These are phyloP conservation scores for Alosa alosa DNA, from an alignment of 2,113 vertebrate species.

Conservation along the genomic window DNA sequence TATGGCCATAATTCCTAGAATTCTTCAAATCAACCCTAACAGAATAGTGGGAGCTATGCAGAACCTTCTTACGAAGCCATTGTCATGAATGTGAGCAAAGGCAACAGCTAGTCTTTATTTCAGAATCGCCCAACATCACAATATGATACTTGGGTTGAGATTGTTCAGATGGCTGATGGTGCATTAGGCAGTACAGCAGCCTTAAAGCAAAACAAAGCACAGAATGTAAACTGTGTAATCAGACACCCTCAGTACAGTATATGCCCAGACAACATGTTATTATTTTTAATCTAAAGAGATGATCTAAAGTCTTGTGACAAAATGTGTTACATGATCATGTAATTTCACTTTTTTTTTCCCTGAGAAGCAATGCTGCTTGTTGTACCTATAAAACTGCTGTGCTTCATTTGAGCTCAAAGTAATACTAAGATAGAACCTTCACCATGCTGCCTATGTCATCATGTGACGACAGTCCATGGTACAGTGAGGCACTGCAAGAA, in stretches of 20 bases:
- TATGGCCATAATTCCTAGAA: neutral
- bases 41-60: no score
- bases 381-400: neutral
- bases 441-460: neutral
- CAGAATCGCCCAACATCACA: neutral
- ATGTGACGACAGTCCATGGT: neutral
- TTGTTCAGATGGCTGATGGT: neutral
- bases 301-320: no score
- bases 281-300: no score
- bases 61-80: no score
- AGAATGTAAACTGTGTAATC: neutral
- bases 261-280: neutral
- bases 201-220: neutral
- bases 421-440: neutral
- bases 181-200: neutral
- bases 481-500: neutral
- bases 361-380: neutral
- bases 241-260: neutral
- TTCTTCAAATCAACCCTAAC: no score
- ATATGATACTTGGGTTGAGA: neutral
- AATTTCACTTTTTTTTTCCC: neutral
- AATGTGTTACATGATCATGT: no score
- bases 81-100: no score
- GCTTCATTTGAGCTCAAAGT: slow-evolving; percentile 5
- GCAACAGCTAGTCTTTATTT: neutral